Conservation (phyloP, 2,797 vertebrate genomes). For the Cirrhinus mrigala region DNA sequence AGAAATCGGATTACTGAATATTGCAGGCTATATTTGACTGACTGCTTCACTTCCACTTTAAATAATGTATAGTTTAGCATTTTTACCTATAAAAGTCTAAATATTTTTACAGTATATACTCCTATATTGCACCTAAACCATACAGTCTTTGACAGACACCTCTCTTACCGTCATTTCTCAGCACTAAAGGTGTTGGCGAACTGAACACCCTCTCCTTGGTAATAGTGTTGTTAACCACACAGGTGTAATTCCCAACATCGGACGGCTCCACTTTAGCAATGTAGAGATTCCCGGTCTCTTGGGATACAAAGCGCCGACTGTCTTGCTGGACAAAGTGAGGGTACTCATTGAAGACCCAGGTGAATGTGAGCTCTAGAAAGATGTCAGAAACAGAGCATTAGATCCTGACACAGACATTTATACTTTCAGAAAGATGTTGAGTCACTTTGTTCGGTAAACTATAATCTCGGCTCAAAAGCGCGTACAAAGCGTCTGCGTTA, state of each 20-base stretch:
- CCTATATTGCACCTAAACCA: background rate
- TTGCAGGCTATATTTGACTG: too few relatives aligned
- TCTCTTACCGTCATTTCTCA: constrained; percentile 89
- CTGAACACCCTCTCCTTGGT: constrained; percentile 84
- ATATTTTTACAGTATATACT: background rate
- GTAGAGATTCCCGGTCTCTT: constrained; percentile 94
- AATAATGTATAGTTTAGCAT: background rate
- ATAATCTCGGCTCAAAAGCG: background rate
- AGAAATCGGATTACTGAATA: too few relatives aligned
- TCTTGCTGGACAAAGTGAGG: constrained; percentile 93
- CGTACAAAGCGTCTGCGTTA: constrained; percentile 19
- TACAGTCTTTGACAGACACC: background rate
- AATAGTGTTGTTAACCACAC: constrained; percentile 86
- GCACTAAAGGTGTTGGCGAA: constrained; percentile 89
- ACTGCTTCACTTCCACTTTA: too few relatives aligned
- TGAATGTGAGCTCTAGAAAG: constrained; percentile 83
- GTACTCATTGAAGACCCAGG: constrained; percentile 96
- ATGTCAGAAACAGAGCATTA: constrained; percentile 19
- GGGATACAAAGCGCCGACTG: constrained; percentile 90
- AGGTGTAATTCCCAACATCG: constrained; percentile 95
- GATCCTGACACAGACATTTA: constrained; percentile 20
- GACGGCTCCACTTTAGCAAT: constrained; percentile 92
- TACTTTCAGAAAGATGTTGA: constrained; percentile 40
- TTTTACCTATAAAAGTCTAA: background rate
- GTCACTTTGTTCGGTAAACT: constrained; percentile 22